Base-by-base conservation (phyloP, 2,888 invertebrate species). In the Zaprionus bogoriensis region DNA sequence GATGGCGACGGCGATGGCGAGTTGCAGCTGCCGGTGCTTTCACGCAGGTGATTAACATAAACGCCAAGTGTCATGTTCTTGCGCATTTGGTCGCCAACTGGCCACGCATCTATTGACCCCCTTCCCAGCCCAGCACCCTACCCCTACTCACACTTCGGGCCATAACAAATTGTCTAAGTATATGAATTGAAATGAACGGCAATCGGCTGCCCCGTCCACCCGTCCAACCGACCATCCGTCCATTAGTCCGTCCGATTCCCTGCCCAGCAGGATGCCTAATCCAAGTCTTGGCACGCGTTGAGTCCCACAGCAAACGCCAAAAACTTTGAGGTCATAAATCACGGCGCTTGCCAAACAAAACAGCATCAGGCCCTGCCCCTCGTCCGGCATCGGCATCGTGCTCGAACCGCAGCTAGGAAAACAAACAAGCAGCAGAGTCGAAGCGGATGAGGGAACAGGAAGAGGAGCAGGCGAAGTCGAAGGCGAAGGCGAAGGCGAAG, bases 1-100 rank as follows among this genome's bases (percentile, higher is more conserved):
- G 25, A 36, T 32, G 22, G 28, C n/a, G 22, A 41, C 12, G 27
- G 53, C 9, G 53, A 41, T 59, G 45, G 41, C 75, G 74, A 69
- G 73, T 77, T 80, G 83, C 88, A 87, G 85, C 84, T 88, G 87
- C 77, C 78, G 67, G 73, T 70, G 87, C 89, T 89, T 88, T 90
- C 89, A 89, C 79, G 89, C 88, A 90, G 89, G 89, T 89, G 89
- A 89, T 89, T 89, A 89, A 89, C 89, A 89, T 90, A 88, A 89
- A 89, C 84, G 87, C 87, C 81, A 82, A 85, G 80, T 83, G 81
- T 80, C 80, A 81, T 86, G 81, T 82, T 74, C 17, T 77, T 87
- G 75, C 76, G 74, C 77, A 73, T 67, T 74, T 65, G 64, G 72
- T 65, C 63, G 61, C 63, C 63, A 60, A 63, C 71, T 63, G 57